Evolutionary conservation across 1,140 invertebrate species (phyloP), one percentile per base, ranked within the genome.

Genomic region (Ctenoplectra terminalis): DNA sequence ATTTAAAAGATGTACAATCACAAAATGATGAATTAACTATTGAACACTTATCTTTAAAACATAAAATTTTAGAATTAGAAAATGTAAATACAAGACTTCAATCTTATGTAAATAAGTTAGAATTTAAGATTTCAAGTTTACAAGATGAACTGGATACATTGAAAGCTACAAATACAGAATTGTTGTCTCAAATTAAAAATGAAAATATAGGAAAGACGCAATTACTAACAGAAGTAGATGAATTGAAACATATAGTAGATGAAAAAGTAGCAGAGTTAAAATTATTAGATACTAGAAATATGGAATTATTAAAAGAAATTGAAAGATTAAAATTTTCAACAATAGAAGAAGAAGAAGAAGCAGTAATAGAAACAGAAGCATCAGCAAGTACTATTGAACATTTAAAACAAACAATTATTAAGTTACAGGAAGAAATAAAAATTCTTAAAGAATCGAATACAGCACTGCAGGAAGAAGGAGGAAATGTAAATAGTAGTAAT

Each of bases 251-350:
- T 56, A 52, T 37, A 48, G n/a, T 88, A 40, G 84, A 88, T 34
- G 72, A 83, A 40, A 91, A 90, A 70, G 72, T 73, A 5, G 76
- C 79, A 20, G 81, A 91, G 74, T 69, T 92, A n/a, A 77, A 78
- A 67, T 69, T 86, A 43, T 60, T 91, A n/a, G 83, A 90, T 61
- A 63, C 17, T 43, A 81, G 80, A 54, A 90, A 90, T 81, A 66
- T 56, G 8, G 80, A 90, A 26, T 76, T 90, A 58, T 82, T 82
- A 48, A 52, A 83, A 43, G 77, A 89, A 79, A 85, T 88, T 15
- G 85, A 89, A 66, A 88, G 91, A 75, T 64, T 88, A 26, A 77
- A 64, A 40, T 75, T 37, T 48, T 81, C 71, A 26, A 52, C 73
- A 20, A 54, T n/a, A 17, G 26, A 80, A 17, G 77, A 89, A 29